phyloP scores from a whole-genome alignment of 2,113 vertebrate species.

The Thryonomys swinderianus region DNA sequence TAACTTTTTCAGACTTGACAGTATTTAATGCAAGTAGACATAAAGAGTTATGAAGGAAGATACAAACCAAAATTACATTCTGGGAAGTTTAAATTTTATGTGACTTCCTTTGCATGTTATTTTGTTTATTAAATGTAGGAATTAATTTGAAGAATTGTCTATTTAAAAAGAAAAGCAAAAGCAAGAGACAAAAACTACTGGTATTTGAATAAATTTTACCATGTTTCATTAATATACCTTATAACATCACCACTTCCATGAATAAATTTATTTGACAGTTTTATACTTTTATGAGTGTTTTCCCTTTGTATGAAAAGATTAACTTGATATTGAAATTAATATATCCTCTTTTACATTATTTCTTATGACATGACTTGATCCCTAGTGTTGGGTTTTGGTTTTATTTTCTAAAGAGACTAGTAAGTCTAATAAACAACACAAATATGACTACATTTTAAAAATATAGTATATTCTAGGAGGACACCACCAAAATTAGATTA shows the following conservation, averaged over 20 bases:
- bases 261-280: neutral
- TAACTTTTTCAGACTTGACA: neutral
- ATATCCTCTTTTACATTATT: neutral
- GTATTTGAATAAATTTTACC: neutral
- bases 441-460: neutral
- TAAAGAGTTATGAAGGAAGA: neutral
- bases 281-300: neutral
- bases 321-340: neutral
- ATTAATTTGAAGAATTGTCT: neutral
- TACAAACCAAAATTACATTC: neutral
- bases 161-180: neutral
- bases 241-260: neutral
- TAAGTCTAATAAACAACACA: neutral
- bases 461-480: neutral
- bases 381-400: neutral
- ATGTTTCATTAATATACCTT: fast-evolving
- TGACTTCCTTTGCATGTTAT: neutral
- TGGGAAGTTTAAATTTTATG: neutral
- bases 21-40: neutral
- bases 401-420: neutral
- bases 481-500: neutral
- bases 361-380: neutral
- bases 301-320: fast-evolving
- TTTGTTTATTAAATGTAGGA: neutral
- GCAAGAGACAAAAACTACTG: neutral